Evolutionary conservation across 2,797 vertebrate species (phyloP), one percentile per base, ranked within the genome.

Genomic region (Pseudomugil tenellus): DNA sequence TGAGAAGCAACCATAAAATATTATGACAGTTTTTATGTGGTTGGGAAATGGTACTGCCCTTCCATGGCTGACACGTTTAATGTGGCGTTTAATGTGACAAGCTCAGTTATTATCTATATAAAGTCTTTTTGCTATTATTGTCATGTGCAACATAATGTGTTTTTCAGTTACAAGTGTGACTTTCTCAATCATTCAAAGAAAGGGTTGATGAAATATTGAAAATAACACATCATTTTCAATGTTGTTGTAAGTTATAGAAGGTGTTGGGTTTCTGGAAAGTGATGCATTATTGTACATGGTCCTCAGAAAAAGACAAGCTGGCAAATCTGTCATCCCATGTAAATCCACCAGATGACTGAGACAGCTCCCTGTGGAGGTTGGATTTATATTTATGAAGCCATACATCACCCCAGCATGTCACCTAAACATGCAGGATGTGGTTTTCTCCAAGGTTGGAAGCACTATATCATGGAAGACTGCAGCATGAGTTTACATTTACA

Each of bases 371-470:
- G 37, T 41, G 26, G 25, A 63, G 13, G 26, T 3, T 11, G 54
- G 12, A 56, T 55, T 68, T 58, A 31, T 53, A 63, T 57, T 66
- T 57, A 71, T 46, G 43, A 29, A 72, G 34, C 57, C 61, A 67
- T 68, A 58, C 59, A 41, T 26, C 19, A 41, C 39, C 56, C 43
- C 2, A 11, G 37, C 25, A 35, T 16, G 17, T 39, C 32, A 55
- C 14, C 12, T 16, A 9, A 58, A 60, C 1, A 7, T 11, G 16
- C 6, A 56, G 21, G n/a, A 26, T 54, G 28, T 41, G 56, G 35
- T 21, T 61, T 55, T 4, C 10, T 29, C 26, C 9, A 17, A 63
- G 10, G n/a, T 26, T 17, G 51, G 17, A 55, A 69, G 41, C 5
- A 9, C 13, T 29, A 54, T 1, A 52, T 63, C 31, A 66, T 28